Evolutionary conservation across 2,113 vertebrate species (phyloP).

Genomic region (Labeo catla): DNA sequence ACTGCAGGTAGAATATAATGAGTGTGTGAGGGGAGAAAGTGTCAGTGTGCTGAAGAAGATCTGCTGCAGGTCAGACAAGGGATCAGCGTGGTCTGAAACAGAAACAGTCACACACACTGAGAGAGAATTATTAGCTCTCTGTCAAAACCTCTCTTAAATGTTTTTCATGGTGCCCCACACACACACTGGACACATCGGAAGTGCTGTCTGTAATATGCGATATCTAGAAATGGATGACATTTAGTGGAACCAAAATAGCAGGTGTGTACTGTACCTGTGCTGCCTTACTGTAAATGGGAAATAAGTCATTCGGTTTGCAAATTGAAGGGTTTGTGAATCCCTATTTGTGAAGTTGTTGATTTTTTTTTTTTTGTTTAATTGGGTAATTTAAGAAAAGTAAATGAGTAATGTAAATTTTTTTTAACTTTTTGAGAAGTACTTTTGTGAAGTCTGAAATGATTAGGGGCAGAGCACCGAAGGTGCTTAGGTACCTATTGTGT

Average conservation of each 20-base stretch:
- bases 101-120: not conserved
- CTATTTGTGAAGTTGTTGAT: not conserved
- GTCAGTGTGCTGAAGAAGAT: slow-evolving; percentile 37
- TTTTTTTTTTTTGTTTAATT: not conserved
- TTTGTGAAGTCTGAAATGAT: not conserved
- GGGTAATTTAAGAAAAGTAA: no score
- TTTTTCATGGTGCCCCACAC: not conserved
- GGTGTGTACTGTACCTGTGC: not conserved
- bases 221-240: not conserved
- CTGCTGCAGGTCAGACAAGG: slow-evolving; percentile 60
- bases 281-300: not conserved
- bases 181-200: not conserved
- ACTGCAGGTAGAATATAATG: slow-evolving; percentile 63
- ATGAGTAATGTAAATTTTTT: no score
- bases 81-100: slow-evolving; percentile 51
- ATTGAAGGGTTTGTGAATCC: not conserved
- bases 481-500: no score
- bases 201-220: not conserved
- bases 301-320: not conserved
- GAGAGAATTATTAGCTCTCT: slow-evolving; percentile 27
- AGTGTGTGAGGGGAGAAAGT: slow-evolving; percentile 50
- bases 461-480: not conserved
- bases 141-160: slow-evolving; percentile 26
- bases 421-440: not conserved
- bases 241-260: not conserved